Base-by-base conservation (phyloP, 1,140 invertebrate genomes). In the Ceratitis capitata region DNA sequence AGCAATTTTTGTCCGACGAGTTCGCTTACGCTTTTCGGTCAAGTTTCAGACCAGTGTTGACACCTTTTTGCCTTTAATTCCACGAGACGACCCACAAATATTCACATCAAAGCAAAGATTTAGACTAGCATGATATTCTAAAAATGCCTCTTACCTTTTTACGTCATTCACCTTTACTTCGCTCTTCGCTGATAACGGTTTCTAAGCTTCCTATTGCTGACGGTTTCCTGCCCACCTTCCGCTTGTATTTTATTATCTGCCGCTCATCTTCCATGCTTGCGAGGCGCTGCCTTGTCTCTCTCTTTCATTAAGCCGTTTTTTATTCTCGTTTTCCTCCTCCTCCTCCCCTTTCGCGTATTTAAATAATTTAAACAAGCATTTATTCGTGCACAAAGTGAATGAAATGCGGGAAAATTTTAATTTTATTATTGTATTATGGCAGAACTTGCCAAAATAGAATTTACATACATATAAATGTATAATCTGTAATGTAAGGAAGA, bases 71-170 rank as follows among this genome's bases (percentile, higher is more conserved):
- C 10, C 5, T 26, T 12, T 9, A n/a, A 1, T 45, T 45, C 14
- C 5, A 45, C 16, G 1, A 3, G 19, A 78, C 35, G 69, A 45
- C 19, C 42, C 35, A 3, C 42, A 78, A 78, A 45, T 45, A 45
- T 78, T 45, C n/a, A 78, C 69, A 78, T 78, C 69, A 78, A 78
- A 78, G 69, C 69, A 78, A 47, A 10, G 19, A 26, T 78, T 78
- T 78, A 9, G 19, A 45, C 39, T 23, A 23, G 42, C 7, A 26
- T 45, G 26, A 26, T 78, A 45, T 19, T 6, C 39, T n/a, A 23
- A 26, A 45, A 23, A n/a, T 78, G 35, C 7, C 39, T 10, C n/a
- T 26, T 42, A 42, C 39, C 4, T 47, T 23, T 45, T 78, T 78
- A 45, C 3, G n/a, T n/a, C n/a, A 69, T 61, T 61, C 29, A 29